phyloP scores from a whole-genome alignment of 2,888 invertebrate genomes.

The Nowickia ferox region DNA sequence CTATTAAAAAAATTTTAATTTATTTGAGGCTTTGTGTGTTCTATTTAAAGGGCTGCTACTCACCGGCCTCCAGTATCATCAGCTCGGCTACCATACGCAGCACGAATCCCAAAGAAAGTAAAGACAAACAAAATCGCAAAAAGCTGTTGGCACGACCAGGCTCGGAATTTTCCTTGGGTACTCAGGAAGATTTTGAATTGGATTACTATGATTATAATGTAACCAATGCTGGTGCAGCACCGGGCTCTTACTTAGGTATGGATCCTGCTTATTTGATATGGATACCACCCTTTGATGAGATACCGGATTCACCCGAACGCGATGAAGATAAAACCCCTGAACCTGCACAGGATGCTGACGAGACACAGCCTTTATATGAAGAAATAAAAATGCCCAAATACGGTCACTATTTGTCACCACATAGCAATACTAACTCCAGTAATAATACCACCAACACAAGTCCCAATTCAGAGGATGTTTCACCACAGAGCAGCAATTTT shows the following conservation, averaged over 20 bases:
- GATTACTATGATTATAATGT: constrained; percentile 96
- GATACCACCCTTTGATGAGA: constrained; percentile 92
- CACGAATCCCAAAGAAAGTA: constrained; percentile 89
- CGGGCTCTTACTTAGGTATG: constrained; percentile 94
- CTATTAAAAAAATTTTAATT: background rate
- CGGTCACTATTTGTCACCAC: constrained; percentile 83
- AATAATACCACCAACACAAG: constrained; percentile 82
- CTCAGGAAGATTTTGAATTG: constrained; percentile 90
- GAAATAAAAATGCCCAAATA: constrained; percentile 84
- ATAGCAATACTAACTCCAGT: constrained; percentile 86
- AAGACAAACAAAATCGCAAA: constrained; percentile 90
- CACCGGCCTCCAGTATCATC: constrained; percentile 87
- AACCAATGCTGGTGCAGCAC: constrained; percentile 91
- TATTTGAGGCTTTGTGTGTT: constrained; percentile 9
- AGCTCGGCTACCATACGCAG: constrained; percentile 88
- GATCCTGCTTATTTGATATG: constrained; percentile 94
- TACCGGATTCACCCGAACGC: constrained; percentile 89
- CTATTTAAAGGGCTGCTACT: constrained; percentile 87
- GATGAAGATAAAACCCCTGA: constrained; percentile 81
- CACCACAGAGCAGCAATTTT: constrained; percentile 78
- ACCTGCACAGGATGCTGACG: constrained; percentile 82
- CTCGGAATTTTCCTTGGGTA: constrained; percentile 90
- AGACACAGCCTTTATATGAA: constrained; percentile 78
- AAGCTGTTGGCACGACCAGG: constrained; percentile 87
- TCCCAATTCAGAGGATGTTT: constrained; percentile 84